Percentiles rank a stretch among this genome's conserved stretches.
These are phyloP conservation scores for Dinoponera quadriceps DNA, from an alignment of 1,140 invertebrate genomes.

Conservation along the genomic window DNA sequence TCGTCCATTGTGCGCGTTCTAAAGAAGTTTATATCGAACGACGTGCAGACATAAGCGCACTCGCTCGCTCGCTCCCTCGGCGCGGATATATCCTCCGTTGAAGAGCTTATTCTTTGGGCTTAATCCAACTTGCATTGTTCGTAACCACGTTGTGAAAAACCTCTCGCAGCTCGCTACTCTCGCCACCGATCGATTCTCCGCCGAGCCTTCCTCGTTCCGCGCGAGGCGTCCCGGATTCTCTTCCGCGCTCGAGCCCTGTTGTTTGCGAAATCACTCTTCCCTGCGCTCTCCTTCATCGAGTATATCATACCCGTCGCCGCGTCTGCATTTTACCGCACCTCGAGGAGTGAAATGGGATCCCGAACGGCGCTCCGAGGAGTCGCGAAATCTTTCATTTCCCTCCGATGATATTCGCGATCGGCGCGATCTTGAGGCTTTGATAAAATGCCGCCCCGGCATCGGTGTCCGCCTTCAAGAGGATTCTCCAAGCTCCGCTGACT, in stretches of 20 bases:
- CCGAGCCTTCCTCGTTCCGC: slow-evolving; percentile 10
- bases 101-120: slow-evolving; percentile 52
- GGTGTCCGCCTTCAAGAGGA: background rate
- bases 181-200: slow-evolving; percentile 47
- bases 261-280: slow-evolving; percentile 30
- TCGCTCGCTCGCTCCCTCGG: no score
- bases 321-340: background rate
- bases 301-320: background rate
- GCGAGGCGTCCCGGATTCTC: background rate
- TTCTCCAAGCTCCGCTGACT: no score
- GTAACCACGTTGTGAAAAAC: slow-evolving; percentile 37
- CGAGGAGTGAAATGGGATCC: background rate
- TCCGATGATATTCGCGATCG: no score
- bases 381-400: no score
- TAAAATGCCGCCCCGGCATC: no score
- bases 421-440: no score
- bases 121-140: slow-evolving; percentile 60
- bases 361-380: no score
- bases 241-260: slow-evolving; percentile 20
- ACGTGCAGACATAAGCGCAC: slow-evolving; percentile 19
- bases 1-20: slow-evolving; percentile 32
- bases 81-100: slow-evolving; percentile 18
- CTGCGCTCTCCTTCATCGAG: background rate
- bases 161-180: slow-evolving; percentile 38
- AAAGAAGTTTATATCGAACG: slow-evolving; percentile 47